These are phyloP conservation scores for Drosophila virilis DNA, from an alignment of 1,140 invertebrate genomes.

Conservation along the genomic window DNA sequence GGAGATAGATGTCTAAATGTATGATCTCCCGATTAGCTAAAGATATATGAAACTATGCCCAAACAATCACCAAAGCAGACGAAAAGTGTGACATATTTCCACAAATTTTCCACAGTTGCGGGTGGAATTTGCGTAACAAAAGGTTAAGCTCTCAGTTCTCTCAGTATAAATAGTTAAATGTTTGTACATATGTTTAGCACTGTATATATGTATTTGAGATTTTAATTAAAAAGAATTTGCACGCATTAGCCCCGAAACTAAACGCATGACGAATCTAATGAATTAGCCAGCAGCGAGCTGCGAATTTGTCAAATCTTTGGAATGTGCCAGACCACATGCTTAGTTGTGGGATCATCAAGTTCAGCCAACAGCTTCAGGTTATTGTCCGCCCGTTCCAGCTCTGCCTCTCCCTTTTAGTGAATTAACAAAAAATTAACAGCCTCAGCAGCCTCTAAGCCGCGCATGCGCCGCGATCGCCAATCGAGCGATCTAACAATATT, in stretches of 20 bases:
- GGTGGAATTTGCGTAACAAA: neutral
- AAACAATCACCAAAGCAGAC: too few relatives aligned
- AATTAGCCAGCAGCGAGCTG: conserved; percentile 17
- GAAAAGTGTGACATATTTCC: too few relatives aligned
- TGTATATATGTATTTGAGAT: conserved; percentile 11
- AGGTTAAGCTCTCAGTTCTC: neutral
- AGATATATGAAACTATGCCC: too few relatives aligned
- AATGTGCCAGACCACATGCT: conserved; percentile 9
- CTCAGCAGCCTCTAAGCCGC: neutral
- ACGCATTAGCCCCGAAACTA: conserved; percentile 47
- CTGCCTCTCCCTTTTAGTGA: neutral
- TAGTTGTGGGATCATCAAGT: conserved; percentile 28
- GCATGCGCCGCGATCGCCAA: neutral
- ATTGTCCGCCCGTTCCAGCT: neutral
- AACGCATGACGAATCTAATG: conserved; percentile 36
- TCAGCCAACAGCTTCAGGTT: conserved; percentile 23
- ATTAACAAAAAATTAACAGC: conserved; percentile 31
- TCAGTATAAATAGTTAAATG: too few relatives aligned
- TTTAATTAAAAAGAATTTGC: conserved; percentile 59
- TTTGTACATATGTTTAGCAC: too few relatives aligned
- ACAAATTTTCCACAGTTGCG: neutral
- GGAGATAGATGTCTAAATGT: too few relatives aligned
- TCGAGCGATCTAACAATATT: conserved; percentile 15
- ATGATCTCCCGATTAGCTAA: too few relatives aligned
- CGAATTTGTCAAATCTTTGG: conserved; percentile 20